A percentile compares a stretch with the other conserved stretches of the same genome.
phyloP scores from a whole-genome alignment of 2,113 vertebrate genomes.

The Orientallactaga bullata region DNA sequence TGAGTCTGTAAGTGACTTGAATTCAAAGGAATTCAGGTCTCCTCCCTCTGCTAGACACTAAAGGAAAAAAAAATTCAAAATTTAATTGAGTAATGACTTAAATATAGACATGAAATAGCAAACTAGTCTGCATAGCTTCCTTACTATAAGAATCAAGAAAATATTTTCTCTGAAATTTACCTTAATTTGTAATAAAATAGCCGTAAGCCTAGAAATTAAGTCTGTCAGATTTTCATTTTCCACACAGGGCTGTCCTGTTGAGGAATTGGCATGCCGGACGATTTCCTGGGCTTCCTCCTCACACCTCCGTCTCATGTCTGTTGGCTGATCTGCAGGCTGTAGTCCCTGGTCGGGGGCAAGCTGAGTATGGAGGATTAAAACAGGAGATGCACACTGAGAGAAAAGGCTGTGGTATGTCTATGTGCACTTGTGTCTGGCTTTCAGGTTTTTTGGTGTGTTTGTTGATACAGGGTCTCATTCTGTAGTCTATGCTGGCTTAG shows the following conservation, averaged over 20 bases:
- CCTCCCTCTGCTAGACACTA: constrained; percentile 98
- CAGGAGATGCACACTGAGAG: not conserved
- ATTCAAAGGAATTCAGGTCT: constrained; percentile 99
- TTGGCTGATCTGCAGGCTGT: constrained; percentile 95
- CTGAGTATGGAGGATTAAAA: constrained; percentile 79
- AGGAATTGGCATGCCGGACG: constrained; percentile 90
- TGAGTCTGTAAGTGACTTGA: constrained; percentile 98
- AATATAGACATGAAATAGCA: constrained; percentile 22
- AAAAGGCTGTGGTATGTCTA: not conserved
- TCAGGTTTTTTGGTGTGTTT: not conserved
- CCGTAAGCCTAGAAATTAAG: constrained; percentile 95
- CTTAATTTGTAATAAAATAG: constrained; percentile 98
- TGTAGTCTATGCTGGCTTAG: no score
- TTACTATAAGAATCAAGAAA: not conserved
- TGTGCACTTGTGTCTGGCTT: not conserved
- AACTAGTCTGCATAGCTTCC: not conserved
- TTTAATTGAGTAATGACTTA: constrained; percentile 48
- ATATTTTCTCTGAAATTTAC: constrained; percentile 82
- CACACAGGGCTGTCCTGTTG: constrained; percentile 91
- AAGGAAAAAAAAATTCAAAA: constrained; percentile 78
- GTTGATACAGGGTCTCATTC: no score
- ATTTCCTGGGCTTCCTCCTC: constrained; percentile 97
- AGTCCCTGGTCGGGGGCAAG: constrained; percentile 97
- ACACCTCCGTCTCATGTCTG: constrained; percentile 93
- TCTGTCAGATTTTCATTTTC: constrained; percentile 93